Base-by-base conservation (phyloP, 2,113 vertebrate genomes). In the Neodon shergylaensis region DNA sequence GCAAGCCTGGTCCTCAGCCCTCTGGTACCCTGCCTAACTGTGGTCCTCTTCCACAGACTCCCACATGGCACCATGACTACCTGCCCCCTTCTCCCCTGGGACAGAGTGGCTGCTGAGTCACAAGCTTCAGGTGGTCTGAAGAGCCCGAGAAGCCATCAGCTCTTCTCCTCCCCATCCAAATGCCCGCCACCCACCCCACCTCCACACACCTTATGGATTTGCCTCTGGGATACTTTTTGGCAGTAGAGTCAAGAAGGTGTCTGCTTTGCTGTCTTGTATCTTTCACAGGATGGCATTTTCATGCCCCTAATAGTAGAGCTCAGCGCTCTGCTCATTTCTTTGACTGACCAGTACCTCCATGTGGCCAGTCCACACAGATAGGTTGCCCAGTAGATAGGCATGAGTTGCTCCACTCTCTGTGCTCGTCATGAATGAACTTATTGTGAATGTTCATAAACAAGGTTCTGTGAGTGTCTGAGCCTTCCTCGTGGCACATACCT, bases 161-260 rank as follows among this genome's bases (percentile, higher is more conserved):
- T 2, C 33, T 8, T 31, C 11, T 17, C 22, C 12, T 8, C 13
- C 33, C 39, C 63, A 39, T 36, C 12, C 54, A 58, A 58, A 58
- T 21, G 19, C 19, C 54, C 0, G 17, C 17, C 17, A 17, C 1
- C 12, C 3, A 3, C 52, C 13, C 14, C 52, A 13, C 44, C 61
- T 26, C 73, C 7, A 1, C 24, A 4, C 2, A 21, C 63, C 61
- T n/a, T 36, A 13, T n/a, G 31, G 44, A 36, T 26, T 33, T 54
- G 2, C 82, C 61, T 54, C 42, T 5, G 33, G 36, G n/a, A 13
- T 54, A 22, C 11, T 24, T 44, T 65, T 42, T 24, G 28, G 11
- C 72, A 49, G 47, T 24, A 47, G 11, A 39, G 13, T 63, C 39
- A 63, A 63, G 12, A 72, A 1, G 0, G 21, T 7, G 16, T 22